A percentile compares a stretch with the other conserved stretches of the same genome.
Evolutionary conservation across 2,113 vertebrate genomes (phyloP).

Genomic region (Ptilonorhynchus violaceus): DNA sequence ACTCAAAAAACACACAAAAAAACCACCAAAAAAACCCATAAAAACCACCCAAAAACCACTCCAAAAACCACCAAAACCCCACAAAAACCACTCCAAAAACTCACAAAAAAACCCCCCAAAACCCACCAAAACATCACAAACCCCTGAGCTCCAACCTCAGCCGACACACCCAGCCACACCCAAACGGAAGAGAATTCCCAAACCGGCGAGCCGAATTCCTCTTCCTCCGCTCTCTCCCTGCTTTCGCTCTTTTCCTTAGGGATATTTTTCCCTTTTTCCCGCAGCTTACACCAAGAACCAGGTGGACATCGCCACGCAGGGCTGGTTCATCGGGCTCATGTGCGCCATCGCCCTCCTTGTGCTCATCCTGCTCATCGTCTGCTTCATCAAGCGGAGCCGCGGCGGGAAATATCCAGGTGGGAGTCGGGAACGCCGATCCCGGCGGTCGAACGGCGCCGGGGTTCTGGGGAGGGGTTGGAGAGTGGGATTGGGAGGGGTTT

Average conservation of each 20-base stretch:
- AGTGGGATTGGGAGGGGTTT: too few relatives aligned
- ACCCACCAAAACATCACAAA: neutral
- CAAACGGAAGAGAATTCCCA: neutral
- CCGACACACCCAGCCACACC: neutral
- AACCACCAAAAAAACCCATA: neutral
- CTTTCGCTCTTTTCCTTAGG: neutral
- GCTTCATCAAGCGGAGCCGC: constrained; percentile 97
- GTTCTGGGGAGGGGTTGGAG: too few relatives aligned
- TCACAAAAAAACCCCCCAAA: neutral
- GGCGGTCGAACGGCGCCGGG: fast-evolving
- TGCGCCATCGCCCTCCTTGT: constrained; percentile 96
- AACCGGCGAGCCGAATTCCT: neutral
- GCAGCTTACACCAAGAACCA: constrained; percentile 92
- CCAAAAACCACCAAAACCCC: neutral
- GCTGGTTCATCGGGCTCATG: constrained; percentile 99
- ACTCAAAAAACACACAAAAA: too few relatives aligned
- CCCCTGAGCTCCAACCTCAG: neutral
- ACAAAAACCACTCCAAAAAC: neutral
- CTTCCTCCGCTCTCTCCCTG: neutral
- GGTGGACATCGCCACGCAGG: constrained; percentile 94
- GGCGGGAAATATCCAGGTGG: constrained; percentile 95
- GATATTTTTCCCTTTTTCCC: neutral
- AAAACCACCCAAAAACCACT: neutral
- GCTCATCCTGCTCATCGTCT: constrained; percentile 96
- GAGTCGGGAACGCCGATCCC: neutral